Conservation (phyloP, 2,888 invertebrate species). For the Chrysopilus asiliformis region DNA sequence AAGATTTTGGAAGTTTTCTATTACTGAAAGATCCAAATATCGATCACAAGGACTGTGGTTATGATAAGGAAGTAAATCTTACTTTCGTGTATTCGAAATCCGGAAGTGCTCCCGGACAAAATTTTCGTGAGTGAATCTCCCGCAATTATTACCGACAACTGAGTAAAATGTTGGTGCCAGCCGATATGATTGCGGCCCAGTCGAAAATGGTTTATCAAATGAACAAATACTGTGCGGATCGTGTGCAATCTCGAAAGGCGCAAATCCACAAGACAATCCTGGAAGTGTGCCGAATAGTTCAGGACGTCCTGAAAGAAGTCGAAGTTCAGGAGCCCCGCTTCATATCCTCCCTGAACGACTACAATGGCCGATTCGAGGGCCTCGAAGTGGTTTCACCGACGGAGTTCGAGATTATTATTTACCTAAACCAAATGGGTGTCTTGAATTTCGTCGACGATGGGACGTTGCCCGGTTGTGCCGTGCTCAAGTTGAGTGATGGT, state of each 20-base stretch:
- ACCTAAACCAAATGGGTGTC: constrained; percentile 97
- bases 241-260: constrained; percentile 75
- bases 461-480: constrained; percentile 82
- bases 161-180: constrained; percentile 71
- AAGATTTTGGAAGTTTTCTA: no score
- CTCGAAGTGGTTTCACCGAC: constrained; percentile 84
- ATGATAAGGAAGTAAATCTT: no score
- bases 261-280: constrained; percentile 80
- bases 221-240: constrained; percentile 86
- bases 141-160: no score
- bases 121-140: no score
- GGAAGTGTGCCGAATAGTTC: constrained; percentile 84
- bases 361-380: constrained; percentile 83
- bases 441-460: constrained; percentile 96
- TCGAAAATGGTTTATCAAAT: constrained; percentile 92
- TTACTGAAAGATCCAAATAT: no score
- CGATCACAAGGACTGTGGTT: no score
- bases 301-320: constrained; percentile 89
- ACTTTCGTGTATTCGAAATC: no score
- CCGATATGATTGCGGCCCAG: constrained; percentile 90
- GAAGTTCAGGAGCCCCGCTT: constrained; percentile 92
- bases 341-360: constrained; percentile 80
- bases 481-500: constrained; percentile 88
- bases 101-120: no score
- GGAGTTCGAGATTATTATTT: constrained; percentile 91